Base-by-base conservation (phyloP, 2,113 vertebrate genomes). In the Rhea pennata region DNA sequence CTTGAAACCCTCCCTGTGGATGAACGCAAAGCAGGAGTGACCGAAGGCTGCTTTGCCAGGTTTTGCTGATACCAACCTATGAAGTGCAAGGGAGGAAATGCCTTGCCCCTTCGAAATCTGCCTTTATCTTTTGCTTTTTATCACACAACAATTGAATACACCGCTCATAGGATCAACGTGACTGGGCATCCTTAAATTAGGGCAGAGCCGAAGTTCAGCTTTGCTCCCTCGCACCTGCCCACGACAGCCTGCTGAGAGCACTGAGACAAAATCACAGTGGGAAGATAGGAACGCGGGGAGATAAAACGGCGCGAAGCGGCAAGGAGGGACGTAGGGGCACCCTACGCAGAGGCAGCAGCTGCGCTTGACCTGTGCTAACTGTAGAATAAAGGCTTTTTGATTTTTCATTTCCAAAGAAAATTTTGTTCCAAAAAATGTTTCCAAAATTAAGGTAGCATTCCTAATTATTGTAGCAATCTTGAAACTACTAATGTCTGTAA, bases 121-220 rank as follows among this genome's bases (percentile, higher is more conserved):
- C 62, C n/a, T 87, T 46, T 78, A 4, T 26, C 66, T 39, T 88
- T 81, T 31, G n/a, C 80, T 51, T 71, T 46, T 36, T 61, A 71
- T 21, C 46, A 62, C 7, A 40, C 0, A 1, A 71, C 76, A 20
- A 1, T 1, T 0, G 0, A 89, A 84, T 15, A 71, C 48, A 39
- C 16, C 36, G 62, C 26, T 80, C 29, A 53, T 6, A 50, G 67
- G 54, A 48, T 92, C 59, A 66, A 50, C 33, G 71, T 33, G 33
- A 77, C 23, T 12, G 17, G 17, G 17, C 23, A 93, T 40, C 40
- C 80, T 87, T 73, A 86, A 81, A 88, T 64, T 14, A 61, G 46
- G 65, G 39, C 36, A 80, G 29, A 78, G 14, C 20, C 85, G 61
- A 64, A 66, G 36, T 15, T 71, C 36, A 66, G 54, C 51, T 88